phyloP scores from a whole-genome alignment of 2,113 vertebrate species.

The Oreochromis niloticus region DNA sequence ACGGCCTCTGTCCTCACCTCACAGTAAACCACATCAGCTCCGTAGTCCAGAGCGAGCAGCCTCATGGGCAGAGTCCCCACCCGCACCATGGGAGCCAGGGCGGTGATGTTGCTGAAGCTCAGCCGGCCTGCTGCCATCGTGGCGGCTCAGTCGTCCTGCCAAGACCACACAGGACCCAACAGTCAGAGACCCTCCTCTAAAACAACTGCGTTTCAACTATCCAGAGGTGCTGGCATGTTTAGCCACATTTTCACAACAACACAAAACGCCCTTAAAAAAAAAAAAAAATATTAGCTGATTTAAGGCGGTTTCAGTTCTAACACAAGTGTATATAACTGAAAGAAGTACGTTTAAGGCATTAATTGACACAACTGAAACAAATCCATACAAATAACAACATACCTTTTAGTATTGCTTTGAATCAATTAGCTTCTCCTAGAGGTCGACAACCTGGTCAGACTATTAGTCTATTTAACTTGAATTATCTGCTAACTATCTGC shows the following conservation, averaged over 20 bases:
- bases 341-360: background rate
- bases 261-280: background rate
- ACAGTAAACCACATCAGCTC: constrained; percentile 93
- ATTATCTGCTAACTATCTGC: background rate
- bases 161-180: background rate
- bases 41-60: constrained; percentile 91
- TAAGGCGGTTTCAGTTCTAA: background rate
- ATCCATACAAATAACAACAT: background rate
- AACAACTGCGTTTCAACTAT: background rate
- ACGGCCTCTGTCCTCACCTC: constrained; percentile 75
- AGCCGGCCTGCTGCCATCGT: constrained; percentile 52
- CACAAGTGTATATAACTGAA: background rate
- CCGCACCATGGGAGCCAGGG: constrained; percentile 93
- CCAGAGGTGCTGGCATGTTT: background rate
- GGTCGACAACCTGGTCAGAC: background rate
- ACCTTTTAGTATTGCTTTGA: background rate
- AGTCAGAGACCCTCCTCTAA: background rate
- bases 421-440: background rate
- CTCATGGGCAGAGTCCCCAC: constrained; percentile 94
- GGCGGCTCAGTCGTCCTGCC: background rate
- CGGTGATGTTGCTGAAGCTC: constrained; percentile 78
- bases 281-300: rapidly evolving
- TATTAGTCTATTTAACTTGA: background rate
- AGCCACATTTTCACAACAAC: background rate
- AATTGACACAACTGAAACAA: background rate